Conservation (phyloP, 2,113 vertebrate species). For the Mugil cephalus region DNA sequence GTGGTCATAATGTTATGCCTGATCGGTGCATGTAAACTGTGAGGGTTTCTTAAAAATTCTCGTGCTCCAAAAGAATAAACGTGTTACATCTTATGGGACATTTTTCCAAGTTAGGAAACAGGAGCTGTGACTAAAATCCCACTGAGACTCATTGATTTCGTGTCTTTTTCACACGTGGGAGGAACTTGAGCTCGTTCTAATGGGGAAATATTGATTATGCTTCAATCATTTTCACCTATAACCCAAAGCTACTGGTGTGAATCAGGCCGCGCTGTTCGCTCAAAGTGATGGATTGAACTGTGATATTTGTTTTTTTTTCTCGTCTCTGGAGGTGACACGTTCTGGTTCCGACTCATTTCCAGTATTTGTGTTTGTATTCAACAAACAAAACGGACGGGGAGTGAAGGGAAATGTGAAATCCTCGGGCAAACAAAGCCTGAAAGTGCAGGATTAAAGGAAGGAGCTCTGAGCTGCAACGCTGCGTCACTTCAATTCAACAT, state of each 20-base stretch:
- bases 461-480: no score
- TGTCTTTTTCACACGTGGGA: constrained; percentile 11
- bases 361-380: neutral
- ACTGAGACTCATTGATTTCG: constrained; percentile 1
- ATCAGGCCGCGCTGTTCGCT: neutral
- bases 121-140: neutral
- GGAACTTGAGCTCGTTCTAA: neutral
- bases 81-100: neutral
- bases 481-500: no score
- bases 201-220: constrained; percentile 50
- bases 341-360: neutral
- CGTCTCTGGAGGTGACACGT: constrained; percentile 17
- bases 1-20: no score
- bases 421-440: neutral
- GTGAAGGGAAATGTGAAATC: neutral
- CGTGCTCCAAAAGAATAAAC: no score
- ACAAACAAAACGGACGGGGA: neutral
- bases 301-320: neutral
- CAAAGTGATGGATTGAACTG: neutral
- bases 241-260: constrained; percentile 1
- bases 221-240: constrained; percentile 17
- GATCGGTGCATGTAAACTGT: no score
- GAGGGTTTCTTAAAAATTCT: no score
- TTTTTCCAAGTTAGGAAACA: neutral
- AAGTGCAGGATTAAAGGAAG: neutral